phyloP scores from a whole-genome alignment of 2,888 invertebrate genomes.

The Phengaris arion region DNA sequence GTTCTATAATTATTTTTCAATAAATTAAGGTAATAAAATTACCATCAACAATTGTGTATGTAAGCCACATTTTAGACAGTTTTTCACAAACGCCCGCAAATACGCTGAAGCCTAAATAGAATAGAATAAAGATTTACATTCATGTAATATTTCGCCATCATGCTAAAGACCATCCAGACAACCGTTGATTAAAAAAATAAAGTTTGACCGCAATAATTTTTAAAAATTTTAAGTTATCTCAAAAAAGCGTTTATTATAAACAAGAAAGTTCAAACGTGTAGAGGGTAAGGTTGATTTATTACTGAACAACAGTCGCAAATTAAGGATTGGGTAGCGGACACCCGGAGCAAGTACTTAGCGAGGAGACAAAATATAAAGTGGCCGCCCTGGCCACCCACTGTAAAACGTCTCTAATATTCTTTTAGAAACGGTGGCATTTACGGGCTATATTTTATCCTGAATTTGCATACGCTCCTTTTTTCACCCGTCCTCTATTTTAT shows the following conservation, averaged over 20 bases:
- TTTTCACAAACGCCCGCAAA: background rate
- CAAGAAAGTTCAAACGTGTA: slow-evolving; percentile 28
- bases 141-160: background rate
- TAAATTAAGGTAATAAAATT: no score
- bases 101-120: background rate
- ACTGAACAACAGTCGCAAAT: slow-evolving; percentile 73
- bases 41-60: no score
- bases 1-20: no score
- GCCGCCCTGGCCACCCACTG: slow-evolving; percentile 76
- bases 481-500: slow-evolving; percentile 79
- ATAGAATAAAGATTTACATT: no score
- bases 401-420: slow-evolving; percentile 81
- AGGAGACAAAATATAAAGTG: slow-evolving; percentile 79
- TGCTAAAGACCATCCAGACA: background rate
- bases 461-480: slow-evolving; percentile 81
- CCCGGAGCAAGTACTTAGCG: slow-evolving; percentile 74
- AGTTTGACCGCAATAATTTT: slow-evolving; percentile 11
- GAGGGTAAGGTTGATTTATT: slow-evolving; percentile 58
- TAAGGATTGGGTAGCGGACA: slow-evolving; percentile 70
- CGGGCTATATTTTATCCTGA: slow-evolving; percentile 81
- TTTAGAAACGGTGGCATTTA: slow-evolving; percentile 82
- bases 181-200: slow-evolving; percentile 11
- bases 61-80: no score
- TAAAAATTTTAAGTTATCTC: slow-evolving; percentile 3
- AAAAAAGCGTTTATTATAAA: slow-evolving; percentile 29